These are phyloP conservation scores for Tenthredo notha DNA, from an alignment of 2,888 invertebrate species.

Conservation along the genomic window DNA sequence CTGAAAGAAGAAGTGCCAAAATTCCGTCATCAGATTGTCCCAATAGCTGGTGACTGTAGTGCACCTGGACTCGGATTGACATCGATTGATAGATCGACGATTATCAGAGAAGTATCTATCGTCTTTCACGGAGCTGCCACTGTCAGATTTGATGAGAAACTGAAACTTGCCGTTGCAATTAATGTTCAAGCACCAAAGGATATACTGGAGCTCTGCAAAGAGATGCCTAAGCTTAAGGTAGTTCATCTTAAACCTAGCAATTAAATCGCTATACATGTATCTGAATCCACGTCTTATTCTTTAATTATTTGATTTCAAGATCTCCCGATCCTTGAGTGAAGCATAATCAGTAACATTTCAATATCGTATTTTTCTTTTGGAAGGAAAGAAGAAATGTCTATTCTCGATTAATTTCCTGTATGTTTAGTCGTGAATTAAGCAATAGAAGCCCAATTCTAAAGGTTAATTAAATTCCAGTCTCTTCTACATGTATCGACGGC, in stretches of 20 bases:
- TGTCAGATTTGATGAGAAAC: constrained; percentile 86
- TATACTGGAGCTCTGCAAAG: constrained; percentile 83
- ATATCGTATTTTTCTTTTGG: background rate
- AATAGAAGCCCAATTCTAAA: background rate
- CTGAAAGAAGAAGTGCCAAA: constrained; percentile 82
- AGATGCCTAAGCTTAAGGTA: constrained; percentile 84
- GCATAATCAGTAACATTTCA: background rate
- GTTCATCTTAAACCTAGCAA: background rate
- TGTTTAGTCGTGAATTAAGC: background rate
- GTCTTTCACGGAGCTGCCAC: constrained; percentile 83
- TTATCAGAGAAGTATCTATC: constrained; percentile 79
- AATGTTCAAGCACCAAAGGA: constrained; percentile 87
- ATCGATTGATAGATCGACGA: constrained; percentile 80
- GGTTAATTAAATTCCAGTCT: constrained; percentile 71
- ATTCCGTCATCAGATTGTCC: constrained; percentile 82
- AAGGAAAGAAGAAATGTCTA: background rate
- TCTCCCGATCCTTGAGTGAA: background rate
- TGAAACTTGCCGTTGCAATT: constrained; percentile 86
- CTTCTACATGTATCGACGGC: constrained; percentile 83
- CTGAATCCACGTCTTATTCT: background rate
- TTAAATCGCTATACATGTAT: background rate
- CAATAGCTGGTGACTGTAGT: constrained; percentile 82
- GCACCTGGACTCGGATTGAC: constrained; percentile 83
- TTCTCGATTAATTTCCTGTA: background rate
- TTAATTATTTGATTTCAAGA: background rate